Percentiles rank a stretch among this genome's conserved stretches.
phyloP scores from a whole-genome alignment of 2,888 invertebrate genomes.

The Melanargia galathea region DNA sequence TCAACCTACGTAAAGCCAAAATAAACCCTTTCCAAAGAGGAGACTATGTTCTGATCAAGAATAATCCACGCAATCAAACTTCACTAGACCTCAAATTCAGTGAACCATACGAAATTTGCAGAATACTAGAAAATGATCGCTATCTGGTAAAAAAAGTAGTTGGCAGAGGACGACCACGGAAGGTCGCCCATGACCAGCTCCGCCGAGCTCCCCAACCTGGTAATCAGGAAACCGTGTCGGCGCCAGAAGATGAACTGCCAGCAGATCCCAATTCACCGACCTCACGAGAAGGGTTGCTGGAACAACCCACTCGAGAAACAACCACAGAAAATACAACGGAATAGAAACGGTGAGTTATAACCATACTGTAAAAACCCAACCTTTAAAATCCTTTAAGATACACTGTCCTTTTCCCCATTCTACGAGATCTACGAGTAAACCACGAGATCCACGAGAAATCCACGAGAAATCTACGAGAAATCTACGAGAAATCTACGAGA shows the following conservation, averaged over 20 bases:
- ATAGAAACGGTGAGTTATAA: too few species aligned
- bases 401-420: too few species aligned
- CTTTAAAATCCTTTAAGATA: too few species aligned
- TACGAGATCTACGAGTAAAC: too few species aligned
- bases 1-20: slow-evolving; percentile 34
- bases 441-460: too few species aligned
- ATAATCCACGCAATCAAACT: slow-evolving; percentile 41
- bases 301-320: too few species aligned
- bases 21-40: slow-evolving; percentile 32
- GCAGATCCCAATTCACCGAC: too few species aligned
- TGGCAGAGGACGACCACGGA: slow-evolving; percentile 40
- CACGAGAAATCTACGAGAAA: too few species aligned
- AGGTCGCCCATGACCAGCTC: slow-evolving; percentile 43
- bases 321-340: too few species aligned
- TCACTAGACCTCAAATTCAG: slow-evolving; percentile 40
- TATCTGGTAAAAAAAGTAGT: slow-evolving; percentile 39
- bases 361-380: too few species aligned
- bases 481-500: too few species aligned
- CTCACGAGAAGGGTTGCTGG: too few species aligned
- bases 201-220: slow-evolving; percentile 40
- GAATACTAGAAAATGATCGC: slow-evolving; percentile 40
- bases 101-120: slow-evolving; percentile 40
- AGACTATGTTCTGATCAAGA: slow-evolving; percentile 40
- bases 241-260: neutral
- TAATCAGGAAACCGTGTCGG: slow-evolving; percentile 36